Conservation (phyloP, 2,888 invertebrate species). For the Herminia tarsipennalis region DNA sequence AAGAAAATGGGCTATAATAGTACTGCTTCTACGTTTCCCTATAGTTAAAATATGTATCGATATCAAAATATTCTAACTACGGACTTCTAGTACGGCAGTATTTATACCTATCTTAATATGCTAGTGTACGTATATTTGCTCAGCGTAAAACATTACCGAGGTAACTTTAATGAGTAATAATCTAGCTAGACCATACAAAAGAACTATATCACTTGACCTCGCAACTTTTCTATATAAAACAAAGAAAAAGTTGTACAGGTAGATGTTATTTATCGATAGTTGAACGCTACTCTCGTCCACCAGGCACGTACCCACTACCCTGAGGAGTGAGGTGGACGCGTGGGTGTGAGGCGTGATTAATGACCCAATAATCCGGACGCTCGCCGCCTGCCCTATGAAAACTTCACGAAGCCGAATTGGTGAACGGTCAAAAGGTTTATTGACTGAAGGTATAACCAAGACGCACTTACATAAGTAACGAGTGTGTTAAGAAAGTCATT, state of each 20-base stretch:
- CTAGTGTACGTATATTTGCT: no score
- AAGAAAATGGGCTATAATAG: no score
- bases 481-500: slow-evolving; percentile 36
- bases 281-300: slow-evolving; percentile 27
- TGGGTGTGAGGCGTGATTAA: slow-evolving; percentile 76
- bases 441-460: slow-evolving; percentile 71
- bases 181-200: neutral
- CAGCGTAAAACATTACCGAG: no score
- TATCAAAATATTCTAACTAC: no score
- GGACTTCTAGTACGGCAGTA: no score
- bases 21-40: no score
- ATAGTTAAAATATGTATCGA: no score
- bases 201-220: neutral
- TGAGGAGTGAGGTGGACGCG: slow-evolving; percentile 36
- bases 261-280: slow-evolving; percentile 48
- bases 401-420: slow-evolving; percentile 85
- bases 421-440: slow-evolving; percentile 85
- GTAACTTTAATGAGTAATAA: neutral
- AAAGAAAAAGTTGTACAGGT: slow-evolving; percentile 18
- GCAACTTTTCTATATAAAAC: slow-evolving; percentile 7
- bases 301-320: slow-evolving; percentile 36
- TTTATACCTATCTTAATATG: no score
- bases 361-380: slow-evolving; percentile 80
- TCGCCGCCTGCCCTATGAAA: slow-evolving; percentile 72
- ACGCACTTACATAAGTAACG: slow-evolving; percentile 49